phyloP scores from a whole-genome alignment of 1,140 invertebrate genomes.

The Zaprionus nigranus region DNA sequence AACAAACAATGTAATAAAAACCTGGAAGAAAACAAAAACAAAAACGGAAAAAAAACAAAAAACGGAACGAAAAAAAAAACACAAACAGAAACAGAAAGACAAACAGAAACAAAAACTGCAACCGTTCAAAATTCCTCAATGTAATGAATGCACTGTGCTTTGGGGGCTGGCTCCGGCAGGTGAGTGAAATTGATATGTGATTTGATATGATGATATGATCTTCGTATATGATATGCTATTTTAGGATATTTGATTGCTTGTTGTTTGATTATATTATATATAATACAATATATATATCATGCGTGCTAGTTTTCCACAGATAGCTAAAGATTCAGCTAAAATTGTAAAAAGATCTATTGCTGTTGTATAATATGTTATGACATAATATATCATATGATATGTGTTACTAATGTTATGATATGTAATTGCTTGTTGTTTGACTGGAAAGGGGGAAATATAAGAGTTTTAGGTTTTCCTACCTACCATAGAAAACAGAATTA shows the following conservation, averaged over 20 bases:
- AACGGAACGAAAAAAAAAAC: conserved; percentile 13
- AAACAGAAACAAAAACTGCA: conserved; percentile 39
- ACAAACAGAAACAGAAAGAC: conserved; percentile 11
- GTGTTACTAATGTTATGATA: not conserved
- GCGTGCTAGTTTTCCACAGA: too few relatives aligned
- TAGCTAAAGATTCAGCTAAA: too few relatives aligned
- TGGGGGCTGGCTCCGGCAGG: conserved; percentile 36
- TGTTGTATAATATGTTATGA: conserved; percentile 6
- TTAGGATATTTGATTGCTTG: not conserved
- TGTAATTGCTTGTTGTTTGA: not conserved
- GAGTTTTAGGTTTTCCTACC: not conserved
- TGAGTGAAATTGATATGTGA: conserved; percentile 47
- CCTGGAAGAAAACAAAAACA: conserved; percentile 28
- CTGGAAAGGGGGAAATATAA: not conserved
- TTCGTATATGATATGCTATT: conserved; percentile 5
- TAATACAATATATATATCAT: too few relatives aligned
- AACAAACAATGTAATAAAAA: conserved; percentile 27
- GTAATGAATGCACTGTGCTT: conserved; percentile 5
- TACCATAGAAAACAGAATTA: too few relatives aligned
- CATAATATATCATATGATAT: conserved; percentile 9
- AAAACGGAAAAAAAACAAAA: conserved; percentile 9
- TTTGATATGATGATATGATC: conserved; percentile 5
- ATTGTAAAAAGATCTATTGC: too few relatives aligned
- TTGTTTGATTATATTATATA: not conserved
- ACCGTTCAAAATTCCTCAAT: conserved; percentile 47